phyloP scores from a whole-genome alignment of 2,888 invertebrate genomes.

The Ochropleura plecta region DNA sequence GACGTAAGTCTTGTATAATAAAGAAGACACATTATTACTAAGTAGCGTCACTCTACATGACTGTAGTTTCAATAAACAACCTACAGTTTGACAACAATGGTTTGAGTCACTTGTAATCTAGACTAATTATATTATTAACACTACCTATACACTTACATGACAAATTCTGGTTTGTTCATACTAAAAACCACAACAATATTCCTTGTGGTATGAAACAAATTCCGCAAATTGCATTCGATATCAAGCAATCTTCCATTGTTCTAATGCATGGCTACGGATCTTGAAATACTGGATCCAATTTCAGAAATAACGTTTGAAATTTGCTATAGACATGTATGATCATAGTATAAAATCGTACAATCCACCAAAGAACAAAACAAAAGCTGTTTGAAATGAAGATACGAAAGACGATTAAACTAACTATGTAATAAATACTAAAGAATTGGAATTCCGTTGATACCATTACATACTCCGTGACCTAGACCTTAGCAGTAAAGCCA shows the following conservation, averaged over 20 bases:
- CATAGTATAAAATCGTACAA: not conserved
- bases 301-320: not conserved
- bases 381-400: not conserved
- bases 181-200: conserved; percentile 21
- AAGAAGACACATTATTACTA: conserved; percentile 18
- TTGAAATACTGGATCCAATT: conserved; percentile 4
- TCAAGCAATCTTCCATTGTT: conserved; percentile 23
- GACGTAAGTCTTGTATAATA: conserved; percentile 18
- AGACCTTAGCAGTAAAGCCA: conserved; percentile 57
- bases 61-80: conserved; percentile 16
- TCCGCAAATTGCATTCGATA: conserved; percentile 23
- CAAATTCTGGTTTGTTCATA: not conserved
- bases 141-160: too few species aligned
- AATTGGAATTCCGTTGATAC: conserved; percentile 29
- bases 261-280: not conserved
- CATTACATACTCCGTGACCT: conserved; percentile 53
- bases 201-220: conserved; percentile 4
- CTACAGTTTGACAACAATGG: conserved; percentile 9
- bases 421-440: not conserved
- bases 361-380: not conserved
- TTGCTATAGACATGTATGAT: not conserved
- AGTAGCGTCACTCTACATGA: not conserved
- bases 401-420: not conserved
- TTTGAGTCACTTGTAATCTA: not conserved
- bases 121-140: not conserved